phyloP scores from a whole-genome alignment of 2,113 vertebrate species.

The Planiliza haematocheilus region DNA sequence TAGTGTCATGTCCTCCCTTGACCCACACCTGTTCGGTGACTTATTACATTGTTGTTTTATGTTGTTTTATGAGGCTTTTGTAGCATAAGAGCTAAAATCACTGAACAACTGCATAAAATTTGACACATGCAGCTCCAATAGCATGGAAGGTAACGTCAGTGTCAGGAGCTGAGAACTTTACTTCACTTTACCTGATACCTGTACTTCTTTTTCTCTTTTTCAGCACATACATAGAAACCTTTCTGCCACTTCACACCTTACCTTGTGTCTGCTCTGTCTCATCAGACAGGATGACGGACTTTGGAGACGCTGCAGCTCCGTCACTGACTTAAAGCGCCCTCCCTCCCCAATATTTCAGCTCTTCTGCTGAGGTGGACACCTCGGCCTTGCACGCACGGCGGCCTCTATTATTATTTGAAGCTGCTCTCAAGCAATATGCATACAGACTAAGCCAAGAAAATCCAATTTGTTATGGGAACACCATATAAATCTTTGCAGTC shows the following conservation, averaged over 20 bases:
- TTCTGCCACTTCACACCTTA: neutral
- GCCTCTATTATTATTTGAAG: constrained; percentile 56
- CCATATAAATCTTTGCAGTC: constrained; percentile 60
- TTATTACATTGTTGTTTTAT: neutral
- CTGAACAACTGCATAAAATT: constrained; percentile 1
- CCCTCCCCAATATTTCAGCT: constrained; percentile 34
- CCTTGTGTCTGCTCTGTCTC: constrained; percentile 27
- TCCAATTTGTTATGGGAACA: constrained; percentile 72
- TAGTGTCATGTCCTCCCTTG: constrained; percentile 3
- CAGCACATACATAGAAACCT: neutral
- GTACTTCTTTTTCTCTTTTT: constrained; percentile 7
- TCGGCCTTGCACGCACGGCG: constrained; percentile 36
- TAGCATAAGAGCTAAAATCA: constrained; percentile 1
- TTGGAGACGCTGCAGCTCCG: constrained; percentile 19
- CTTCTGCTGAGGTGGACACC: constrained; percentile 55
- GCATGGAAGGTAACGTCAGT: neutral
- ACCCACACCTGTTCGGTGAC: neutral
- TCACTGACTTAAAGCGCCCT: constrained; percentile 10
- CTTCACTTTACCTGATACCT: constrained; percentile 32
- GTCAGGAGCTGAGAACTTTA: constrained; percentile 31
- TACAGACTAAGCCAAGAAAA: constrained; percentile 72
- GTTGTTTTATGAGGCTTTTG: constrained; percentile 7
- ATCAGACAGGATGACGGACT: constrained; percentile 49
- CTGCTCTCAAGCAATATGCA: constrained; percentile 69
- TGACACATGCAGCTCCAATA: neutral